These are phyloP conservation scores for Eupithecia inturbata DNA, from an alignment of 2,888 invertebrate genomes.

Conservation along the genomic window DNA sequence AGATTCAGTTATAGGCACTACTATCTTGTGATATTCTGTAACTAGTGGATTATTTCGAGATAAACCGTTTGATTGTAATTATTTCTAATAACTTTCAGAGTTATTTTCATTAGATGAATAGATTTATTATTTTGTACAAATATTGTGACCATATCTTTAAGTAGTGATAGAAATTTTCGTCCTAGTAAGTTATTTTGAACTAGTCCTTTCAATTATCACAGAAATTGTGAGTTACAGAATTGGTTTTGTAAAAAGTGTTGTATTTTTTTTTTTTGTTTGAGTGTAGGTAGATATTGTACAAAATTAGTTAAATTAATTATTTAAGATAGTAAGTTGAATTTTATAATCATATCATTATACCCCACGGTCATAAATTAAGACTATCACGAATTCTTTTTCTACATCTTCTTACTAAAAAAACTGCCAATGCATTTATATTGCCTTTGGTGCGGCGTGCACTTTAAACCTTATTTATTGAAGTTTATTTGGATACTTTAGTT, in stretches of 20 bases:
- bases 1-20: constrained; percentile 36
- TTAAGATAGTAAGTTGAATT: constrained; percentile 77
- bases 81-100: constrained; percentile 50
- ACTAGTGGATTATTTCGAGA: constrained; percentile 30
- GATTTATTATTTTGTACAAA: constrained; percentile 73
- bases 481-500: constrained; percentile 23
- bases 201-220: constrained; percentile 78
- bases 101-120: constrained; percentile 54
- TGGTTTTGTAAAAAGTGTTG: constrained; percentile 61
- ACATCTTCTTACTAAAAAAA: constrained; percentile 34
- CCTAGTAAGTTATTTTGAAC: constrained; percentile 81
- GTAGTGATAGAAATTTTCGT: constrained; percentile 74
- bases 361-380: constrained; percentile 61
- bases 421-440: constrained; percentile 30
- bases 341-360: constrained; percentile 81
- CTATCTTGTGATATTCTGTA: constrained; percentile 43
- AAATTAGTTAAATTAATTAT: constrained; percentile 74
- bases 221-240: constrained; percentile 53
- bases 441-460: constrained; percentile 27
- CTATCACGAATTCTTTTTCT: constrained; percentile 52
- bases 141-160: constrained; percentile 73
- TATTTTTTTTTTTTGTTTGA: constrained; percentile 64
- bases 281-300: constrained; percentile 79
- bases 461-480: constrained; percentile 30
- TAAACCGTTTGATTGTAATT: constrained; percentile 49